A percentile compares a stretch with the other conserved stretches of the same genome.
These are phyloP conservation scores for Liolophura sinensis DNA, from an alignment of 1,140 invertebrate species.

Conservation along the genomic window DNA sequence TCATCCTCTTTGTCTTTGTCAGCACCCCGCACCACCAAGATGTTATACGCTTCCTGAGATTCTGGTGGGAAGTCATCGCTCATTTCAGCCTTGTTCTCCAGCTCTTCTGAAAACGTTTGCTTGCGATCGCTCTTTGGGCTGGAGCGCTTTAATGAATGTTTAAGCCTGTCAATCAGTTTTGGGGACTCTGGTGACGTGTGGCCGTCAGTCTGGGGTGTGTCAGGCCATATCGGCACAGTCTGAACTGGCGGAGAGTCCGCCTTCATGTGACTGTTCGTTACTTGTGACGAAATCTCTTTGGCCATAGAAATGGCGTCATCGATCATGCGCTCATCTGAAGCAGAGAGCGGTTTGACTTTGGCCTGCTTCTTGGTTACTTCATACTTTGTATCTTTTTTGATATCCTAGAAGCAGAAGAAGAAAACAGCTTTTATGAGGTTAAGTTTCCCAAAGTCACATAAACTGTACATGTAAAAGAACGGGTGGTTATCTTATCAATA, in stretches of 20 bases:
- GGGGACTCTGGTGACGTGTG: constrained; percentile 66
- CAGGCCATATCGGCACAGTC: constrained; percentile 20
- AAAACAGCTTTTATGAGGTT: constrained; percentile 1
- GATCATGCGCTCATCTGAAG: constrained; percentile 89
- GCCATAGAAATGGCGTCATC: constrained; percentile 92
- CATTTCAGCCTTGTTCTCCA: constrained; percentile 36
- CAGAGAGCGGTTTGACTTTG: constrained; percentile 86
- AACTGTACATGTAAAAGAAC: background rate
- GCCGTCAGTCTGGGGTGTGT: constrained; percentile 35
- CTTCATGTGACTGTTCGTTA: constrained; percentile 20
- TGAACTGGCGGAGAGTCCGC: constrained; percentile 13
- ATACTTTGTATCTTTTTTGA: constrained; percentile 16
- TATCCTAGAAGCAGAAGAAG: background rate
- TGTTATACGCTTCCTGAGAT: constrained; percentile 87
- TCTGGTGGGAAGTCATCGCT: constrained; percentile 52
- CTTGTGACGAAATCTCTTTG: constrained; percentile 78
- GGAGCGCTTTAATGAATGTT: constrained; percentile 63
- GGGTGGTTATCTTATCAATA: background rate
- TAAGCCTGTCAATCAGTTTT: constrained; percentile 77
- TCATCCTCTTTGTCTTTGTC: constrained; percentile 18
- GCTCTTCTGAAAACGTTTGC: constrained; percentile 62
- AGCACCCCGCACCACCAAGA: constrained; percentile 77
- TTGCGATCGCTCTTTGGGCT: constrained; percentile 46
- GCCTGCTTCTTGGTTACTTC: constrained; percentile 45
- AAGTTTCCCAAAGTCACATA: background rate